These are phyloP conservation scores for Glossophaga mutica DNA, from an alignment of 2,797 vertebrate genomes.

Conservation along the genomic window DNA sequence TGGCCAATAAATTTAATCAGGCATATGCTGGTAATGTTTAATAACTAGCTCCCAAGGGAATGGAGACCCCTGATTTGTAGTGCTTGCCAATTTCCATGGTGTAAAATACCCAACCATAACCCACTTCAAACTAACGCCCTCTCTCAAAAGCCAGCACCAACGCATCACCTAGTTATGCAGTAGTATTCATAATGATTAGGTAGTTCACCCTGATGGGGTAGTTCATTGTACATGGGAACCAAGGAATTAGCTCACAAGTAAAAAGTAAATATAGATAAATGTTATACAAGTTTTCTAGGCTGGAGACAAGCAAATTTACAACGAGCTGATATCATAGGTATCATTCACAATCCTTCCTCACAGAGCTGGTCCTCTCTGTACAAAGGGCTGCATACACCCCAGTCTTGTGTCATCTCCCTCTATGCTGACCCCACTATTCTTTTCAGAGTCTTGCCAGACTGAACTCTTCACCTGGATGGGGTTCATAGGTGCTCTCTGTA, in stretches of 20 bases:
- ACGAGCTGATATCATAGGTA: neutral
- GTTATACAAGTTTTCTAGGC: neutral
- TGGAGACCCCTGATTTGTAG: neutral
- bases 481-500: neutral
- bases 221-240: neutral
- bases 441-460: neutral
- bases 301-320: neutral
- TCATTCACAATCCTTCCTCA: neutral
- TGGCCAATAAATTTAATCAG: neutral
- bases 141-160: neutral
- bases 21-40: neutral
- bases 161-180: neutral
- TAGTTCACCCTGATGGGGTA: neutral
- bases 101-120: neutral
- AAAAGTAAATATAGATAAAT: slow-evolving; percentile 4
- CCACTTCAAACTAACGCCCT: neutral
- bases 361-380: neutral
- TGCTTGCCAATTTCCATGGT: neutral
- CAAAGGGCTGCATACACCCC: no score
- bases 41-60: neutral
- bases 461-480: neutral
- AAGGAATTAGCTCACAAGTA: neutral
- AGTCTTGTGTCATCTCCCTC: neutral
- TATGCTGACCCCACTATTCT: neutral
- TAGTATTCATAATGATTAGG: neutral